Conservation (phyloP, 2,797 vertebrate genomes). For the Danio tinwini region DNA sequence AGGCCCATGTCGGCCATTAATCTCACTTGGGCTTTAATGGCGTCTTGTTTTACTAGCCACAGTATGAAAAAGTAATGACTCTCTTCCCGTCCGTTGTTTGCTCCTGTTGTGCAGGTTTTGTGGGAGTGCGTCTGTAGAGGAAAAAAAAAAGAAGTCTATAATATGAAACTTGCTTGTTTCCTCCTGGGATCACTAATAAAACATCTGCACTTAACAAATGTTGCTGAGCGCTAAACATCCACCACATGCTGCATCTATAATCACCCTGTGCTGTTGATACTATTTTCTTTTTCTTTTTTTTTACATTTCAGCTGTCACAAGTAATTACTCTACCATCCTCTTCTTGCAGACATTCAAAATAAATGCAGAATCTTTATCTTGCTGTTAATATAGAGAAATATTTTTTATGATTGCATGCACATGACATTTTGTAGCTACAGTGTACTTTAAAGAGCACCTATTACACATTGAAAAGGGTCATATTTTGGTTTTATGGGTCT, state of each 20-base stretch:
- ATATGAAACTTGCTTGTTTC: constrained; percentile 7
- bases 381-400: not conserved
- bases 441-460: not conserved
- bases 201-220: constrained; percentile 24
- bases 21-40: constrained; percentile 59
- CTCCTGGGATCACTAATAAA: constrained; percentile 1
- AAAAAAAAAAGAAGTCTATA: constrained; percentile 17
- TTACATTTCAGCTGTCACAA: not conserved
- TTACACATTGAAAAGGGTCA: too few relatives aligned
- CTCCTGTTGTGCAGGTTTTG: constrained; percentile 21
- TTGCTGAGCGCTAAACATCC: not conserved
- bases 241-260: constrained; percentile 14
- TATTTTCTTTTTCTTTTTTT: not conserved
- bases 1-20: constrained; percentile 57
- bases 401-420: not conserved
- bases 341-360: not conserved
- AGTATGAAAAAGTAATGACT: constrained; percentile 65
- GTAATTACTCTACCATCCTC: constrained; percentile 2
- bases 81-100: constrained; percentile 36
- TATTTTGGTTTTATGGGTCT: too few relatives aligned
- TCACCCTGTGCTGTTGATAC: not conserved
- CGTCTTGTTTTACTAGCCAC: constrained; percentile 53
- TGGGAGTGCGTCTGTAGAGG: not conserved
- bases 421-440: not conserved
- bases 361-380: not conserved